Evolutionary conservation across 2,888 invertebrate species (phyloP), one percentile per base, ranked within the genome.

Genomic region (Drosophila neonasuta): DNA sequence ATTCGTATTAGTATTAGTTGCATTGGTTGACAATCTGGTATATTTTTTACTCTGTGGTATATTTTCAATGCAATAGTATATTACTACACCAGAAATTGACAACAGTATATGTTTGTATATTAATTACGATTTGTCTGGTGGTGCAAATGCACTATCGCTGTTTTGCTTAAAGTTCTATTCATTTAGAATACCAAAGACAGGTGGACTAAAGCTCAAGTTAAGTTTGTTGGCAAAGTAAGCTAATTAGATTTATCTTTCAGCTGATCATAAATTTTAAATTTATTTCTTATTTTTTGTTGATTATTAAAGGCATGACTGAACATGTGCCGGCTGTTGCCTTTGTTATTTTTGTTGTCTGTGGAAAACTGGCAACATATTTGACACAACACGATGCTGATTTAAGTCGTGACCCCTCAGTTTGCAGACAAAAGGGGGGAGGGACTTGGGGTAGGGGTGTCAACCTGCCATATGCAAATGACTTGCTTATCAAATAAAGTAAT

Each of bases 391-490:
- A 56, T 69, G 71, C 79, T 80, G 80, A 79, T 81, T 80, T 65
- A 64, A 70, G 56, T 39, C 67, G 56, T 61, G 74, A 68, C 68
- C 65, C 59, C 55, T 55, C n/a, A 7, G 15, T 50, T 29, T 13
- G 39, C 48, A 0, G 24, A 24, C 24, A 48, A 13, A 46, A 13
- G 10, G 11, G 34, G 34, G 4, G 34, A n/a, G 10, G 44, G 42
- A 24, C 24, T n/a, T 59, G 50, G 32, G 64, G 46, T 50, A 51
- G 50, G 68, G 74, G 68, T 74, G 72, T 69, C 75, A 79, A 62
- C 68, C 69, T 78, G 73, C 80, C 81, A 68, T 85, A 81, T 81
- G 81, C 78, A 85, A 85, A 85, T 85, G 78, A 78, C 85, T 80
- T 73, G 85, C 81, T 81, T 85, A 81, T 85, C 81, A 81, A 81